phyloP scores from a whole-genome alignment of 2,113 vertebrate genomes.

The Lanius collurio region DNA sequence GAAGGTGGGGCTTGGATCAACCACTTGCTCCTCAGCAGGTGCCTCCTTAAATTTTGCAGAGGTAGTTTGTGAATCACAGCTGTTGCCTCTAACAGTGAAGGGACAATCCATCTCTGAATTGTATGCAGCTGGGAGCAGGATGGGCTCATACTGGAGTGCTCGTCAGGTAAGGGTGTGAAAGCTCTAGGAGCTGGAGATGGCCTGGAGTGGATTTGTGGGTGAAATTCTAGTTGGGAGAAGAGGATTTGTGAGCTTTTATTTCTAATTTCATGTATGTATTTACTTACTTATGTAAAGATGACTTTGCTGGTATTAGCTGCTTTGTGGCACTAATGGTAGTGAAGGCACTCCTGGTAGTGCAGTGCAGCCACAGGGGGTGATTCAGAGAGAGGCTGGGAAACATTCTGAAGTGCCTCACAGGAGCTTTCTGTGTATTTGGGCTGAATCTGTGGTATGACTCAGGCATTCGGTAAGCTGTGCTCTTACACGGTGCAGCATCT shows the following conservation, averaged over 20 bases:
- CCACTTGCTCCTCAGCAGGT: background rate
- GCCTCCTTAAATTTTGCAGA: background rate
- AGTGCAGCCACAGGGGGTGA: background rate
- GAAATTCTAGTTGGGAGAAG: background rate
- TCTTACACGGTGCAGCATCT: background rate
- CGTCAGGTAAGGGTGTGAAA: background rate
- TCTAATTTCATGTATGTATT: background rate
- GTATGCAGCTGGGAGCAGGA: background rate
- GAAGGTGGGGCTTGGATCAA: slow-evolving; percentile 15
- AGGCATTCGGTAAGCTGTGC: background rate
- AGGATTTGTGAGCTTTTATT: background rate
- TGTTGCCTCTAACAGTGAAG: background rate
- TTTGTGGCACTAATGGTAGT: background rate
- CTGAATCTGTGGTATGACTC: background rate
- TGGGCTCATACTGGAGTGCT: slow-evolving; percentile 52
- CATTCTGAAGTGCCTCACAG: background rate
- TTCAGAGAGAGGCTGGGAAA: background rate
- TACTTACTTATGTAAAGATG: background rate
- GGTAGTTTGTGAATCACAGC: background rate
- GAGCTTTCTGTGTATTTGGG: background rate
- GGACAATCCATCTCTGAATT: background rate
- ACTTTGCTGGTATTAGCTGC: background rate
- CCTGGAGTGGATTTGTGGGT: background rate
- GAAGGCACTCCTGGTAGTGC: background rate
- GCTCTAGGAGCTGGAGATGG: background rate